A percentile compares a stretch with the other conserved stretches of the same genome.
Conservation (phyloP, 2,797 vertebrate genomes). For the Eurystomus glaucurus region DNA sequence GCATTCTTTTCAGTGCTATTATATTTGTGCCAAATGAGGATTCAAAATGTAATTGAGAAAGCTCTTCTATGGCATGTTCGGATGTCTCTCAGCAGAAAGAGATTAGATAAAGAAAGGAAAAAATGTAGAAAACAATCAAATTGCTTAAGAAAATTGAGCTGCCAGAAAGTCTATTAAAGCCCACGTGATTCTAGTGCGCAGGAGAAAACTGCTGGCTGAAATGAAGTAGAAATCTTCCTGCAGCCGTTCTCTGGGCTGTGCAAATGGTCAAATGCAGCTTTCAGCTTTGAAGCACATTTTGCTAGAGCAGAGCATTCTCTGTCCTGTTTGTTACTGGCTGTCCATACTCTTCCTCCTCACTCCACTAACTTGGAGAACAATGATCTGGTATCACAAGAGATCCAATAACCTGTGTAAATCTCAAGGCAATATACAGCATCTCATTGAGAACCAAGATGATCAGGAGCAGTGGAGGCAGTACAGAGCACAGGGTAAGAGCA, state of each 20-base stretch:
- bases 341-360: not conserved
- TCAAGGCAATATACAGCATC: not conserved
- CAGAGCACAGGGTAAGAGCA: not conserved
- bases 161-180: constrained; percentile 8
- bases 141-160: not conserved
- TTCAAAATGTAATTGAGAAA: constrained; percentile 22
- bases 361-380: not conserved
- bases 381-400: not conserved
- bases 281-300: not conserved
- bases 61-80: not conserved
- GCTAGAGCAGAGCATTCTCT: not conserved
- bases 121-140: not conserved
- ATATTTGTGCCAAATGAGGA: not conserved
- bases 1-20: not conserved
- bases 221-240: not conserved
- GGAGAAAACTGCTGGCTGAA: constrained; percentile 1
- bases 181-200: not conserved
- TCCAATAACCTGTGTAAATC: not conserved
- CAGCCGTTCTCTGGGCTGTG: not conserved
- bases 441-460: not conserved
- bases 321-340: not conserved
- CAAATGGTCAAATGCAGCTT: not conserved
- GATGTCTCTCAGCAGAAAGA: not conserved
- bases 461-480: not conserved
- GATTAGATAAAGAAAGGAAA: not conserved